These are phyloP conservation scores for Antheraea assamensis DNA, from an alignment of 2,888 invertebrate species.

Conservation along the genomic window DNA sequence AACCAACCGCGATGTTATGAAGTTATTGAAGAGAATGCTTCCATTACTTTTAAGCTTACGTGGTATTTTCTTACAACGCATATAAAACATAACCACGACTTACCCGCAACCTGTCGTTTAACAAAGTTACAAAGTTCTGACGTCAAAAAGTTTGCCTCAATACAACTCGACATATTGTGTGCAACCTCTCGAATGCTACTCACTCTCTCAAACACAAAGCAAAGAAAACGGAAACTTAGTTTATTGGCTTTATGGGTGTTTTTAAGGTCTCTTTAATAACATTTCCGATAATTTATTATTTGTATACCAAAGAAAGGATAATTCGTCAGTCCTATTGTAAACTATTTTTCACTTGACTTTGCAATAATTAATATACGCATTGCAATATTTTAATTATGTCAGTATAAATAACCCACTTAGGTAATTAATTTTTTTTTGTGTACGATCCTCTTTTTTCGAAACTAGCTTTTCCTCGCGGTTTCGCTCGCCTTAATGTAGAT, in stretches of 20 bases:
- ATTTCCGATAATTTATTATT: neutral
- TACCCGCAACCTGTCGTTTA: neutral
- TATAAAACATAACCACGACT: constrained; percentile 4
- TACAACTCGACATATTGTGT: constrained; percentile 5
- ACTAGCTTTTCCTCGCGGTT: too few relatives aligned
- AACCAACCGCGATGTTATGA: neutral
- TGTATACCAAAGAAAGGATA: neutral
- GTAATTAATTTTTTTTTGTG: too few relatives aligned
- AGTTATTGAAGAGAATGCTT: neutral
- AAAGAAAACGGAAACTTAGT: constrained; percentile 7
- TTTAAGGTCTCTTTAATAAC: neutral
- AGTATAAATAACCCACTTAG: too few relatives aligned
- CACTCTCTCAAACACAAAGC: neutral
- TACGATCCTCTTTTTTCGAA: too few relatives aligned
- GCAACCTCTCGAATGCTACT: neutral
- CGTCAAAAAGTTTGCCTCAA: neutral
- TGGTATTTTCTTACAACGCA: neutral
- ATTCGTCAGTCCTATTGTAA: neutral
- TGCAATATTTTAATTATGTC: too few relatives aligned
- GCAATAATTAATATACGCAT: too few relatives aligned
- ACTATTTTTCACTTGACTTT: too few relatives aligned
- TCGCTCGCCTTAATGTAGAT: too few relatives aligned
- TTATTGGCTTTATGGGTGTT: constrained; percentile 1
- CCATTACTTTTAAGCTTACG: neutral
- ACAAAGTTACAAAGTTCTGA: neutral